Evolutionary conservation across 2,888 invertebrate species (phyloP).

Genomic region (Tetranychus truncatus): DNA sequence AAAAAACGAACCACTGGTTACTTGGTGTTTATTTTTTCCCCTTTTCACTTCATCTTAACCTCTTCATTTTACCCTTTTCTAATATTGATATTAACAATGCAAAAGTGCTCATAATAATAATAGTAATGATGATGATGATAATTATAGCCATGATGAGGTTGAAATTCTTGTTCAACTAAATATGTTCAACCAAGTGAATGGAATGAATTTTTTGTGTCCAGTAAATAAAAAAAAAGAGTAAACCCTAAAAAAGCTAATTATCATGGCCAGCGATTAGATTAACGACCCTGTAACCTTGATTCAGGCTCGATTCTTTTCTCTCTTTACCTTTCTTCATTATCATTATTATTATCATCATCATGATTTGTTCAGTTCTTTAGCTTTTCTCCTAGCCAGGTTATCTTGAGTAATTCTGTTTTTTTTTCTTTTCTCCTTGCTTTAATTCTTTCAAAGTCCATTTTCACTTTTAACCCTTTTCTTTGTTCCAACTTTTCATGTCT

Average conservation of each 20-base stretch:
- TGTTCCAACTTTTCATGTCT: neutral
- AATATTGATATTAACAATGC: too few relatives aligned
- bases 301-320: neutral
- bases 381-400: neutral
- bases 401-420: neutral
- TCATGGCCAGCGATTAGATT: neutral
- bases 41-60: too few relatives aligned
- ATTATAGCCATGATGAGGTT: too few relatives aligned
- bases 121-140: too few relatives aligned
- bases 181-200: too few relatives aligned
- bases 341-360: neutral
- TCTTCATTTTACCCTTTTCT: too few relatives aligned
- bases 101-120: too few relatives aligned
- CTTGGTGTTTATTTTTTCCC: neutral
- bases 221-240: too few relatives aligned
- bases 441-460: neutral
- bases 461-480: neutral
- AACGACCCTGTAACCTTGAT: slow-evolving; percentile 1
- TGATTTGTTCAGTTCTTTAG: neutral
- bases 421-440: neutral
- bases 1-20: neutral
- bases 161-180: too few relatives aligned
- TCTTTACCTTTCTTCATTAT: neutral
- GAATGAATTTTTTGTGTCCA: too few relatives aligned
- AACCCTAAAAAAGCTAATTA: too few relatives aligned